These are phyloP conservation scores for Dipodomys stephensi DNA, from an alignment of 2,113 vertebrate genomes.

Conservation along the genomic window DNA sequence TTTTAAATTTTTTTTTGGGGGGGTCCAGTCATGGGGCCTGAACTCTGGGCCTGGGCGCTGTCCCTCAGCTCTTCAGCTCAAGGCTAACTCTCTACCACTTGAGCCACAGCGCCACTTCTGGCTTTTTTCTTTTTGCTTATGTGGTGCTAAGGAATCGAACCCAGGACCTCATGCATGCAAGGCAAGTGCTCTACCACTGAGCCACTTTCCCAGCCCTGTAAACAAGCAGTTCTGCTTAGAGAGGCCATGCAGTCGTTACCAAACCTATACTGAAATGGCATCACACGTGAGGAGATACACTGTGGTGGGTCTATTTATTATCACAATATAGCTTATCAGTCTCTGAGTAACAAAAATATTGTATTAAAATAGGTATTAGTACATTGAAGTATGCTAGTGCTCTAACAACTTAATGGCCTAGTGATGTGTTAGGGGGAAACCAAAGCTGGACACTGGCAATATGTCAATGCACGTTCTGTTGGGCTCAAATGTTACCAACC, in stretches of 20 bases:
- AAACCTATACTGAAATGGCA: background rate
- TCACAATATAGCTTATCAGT: background rate
- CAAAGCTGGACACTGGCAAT: background rate
- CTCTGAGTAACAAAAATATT: background rate
- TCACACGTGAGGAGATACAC: background rate
- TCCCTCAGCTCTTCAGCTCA: too few relatives aligned
- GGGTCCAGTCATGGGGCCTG: too few relatives aligned
- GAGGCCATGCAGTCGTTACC: background rate
- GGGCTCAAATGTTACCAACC: background rate
- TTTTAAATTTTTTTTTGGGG: too few relatives aligned
- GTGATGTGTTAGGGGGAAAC: background rate
- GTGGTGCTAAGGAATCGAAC: too few relatives aligned
- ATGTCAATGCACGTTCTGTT: background rate
- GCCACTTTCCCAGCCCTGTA: background rate
- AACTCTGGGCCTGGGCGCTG: too few relatives aligned
- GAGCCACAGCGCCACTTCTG: too few relatives aligned
- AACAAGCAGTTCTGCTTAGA: background rate
- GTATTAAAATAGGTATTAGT: background rate
- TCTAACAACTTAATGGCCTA: background rate
- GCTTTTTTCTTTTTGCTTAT: too few relatives aligned
- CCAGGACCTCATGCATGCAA: too few relatives aligned
- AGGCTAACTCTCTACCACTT: too few relatives aligned
- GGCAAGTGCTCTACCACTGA: too few relatives aligned
- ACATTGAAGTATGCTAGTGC: background rate
- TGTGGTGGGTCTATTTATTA: background rate